Evolutionary conservation across 2,113 vertebrate species (phyloP).

Genomic region (Tringa solitaria): DNA sequence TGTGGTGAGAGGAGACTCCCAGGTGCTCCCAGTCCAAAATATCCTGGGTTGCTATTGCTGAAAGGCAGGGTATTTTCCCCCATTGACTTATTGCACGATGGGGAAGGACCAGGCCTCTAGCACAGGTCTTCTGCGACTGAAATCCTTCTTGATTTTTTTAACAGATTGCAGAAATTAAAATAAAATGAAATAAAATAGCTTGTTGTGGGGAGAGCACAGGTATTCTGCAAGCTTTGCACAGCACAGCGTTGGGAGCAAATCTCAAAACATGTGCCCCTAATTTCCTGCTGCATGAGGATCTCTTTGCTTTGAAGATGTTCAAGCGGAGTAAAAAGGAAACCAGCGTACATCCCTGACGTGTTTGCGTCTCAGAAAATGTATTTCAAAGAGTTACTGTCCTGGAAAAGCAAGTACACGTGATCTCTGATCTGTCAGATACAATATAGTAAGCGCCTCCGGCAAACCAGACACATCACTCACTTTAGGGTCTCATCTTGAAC

Average conservation of each 20-base stretch:
- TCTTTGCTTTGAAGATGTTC: neutral
- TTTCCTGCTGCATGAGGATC: neutral
- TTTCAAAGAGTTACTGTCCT: conserved; percentile 43
- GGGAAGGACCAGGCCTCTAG: neutral
- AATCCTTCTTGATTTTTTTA: neutral
- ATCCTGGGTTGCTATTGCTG: neutral
- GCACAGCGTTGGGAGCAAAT: neutral
- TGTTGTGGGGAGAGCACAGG: neutral
- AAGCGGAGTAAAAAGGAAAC: neutral
- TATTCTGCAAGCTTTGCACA: neutral
- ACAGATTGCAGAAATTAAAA: neutral
- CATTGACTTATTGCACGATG: neutral
- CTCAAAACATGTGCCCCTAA: neutral
- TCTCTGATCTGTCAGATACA: conserved; percentile 18
- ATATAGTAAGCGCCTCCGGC: neutral
- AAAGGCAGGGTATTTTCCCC: neutral
- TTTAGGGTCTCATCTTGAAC: neutral
- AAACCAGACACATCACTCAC: neutral
- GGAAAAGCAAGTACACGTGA: conserved; percentile 33
- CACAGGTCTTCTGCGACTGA: neutral
- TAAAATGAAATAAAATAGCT: neutral
- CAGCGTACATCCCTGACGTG: neutral
- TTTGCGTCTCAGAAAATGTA: conserved; percentile 20
- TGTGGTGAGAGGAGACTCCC: neutral
- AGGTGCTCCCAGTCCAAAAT: neutral